A percentile compares a stretch with the other conserved stretches of the same genome.
Conservation (phyloP, 2,888 invertebrate species). For the Atethmia centrago region DNA sequence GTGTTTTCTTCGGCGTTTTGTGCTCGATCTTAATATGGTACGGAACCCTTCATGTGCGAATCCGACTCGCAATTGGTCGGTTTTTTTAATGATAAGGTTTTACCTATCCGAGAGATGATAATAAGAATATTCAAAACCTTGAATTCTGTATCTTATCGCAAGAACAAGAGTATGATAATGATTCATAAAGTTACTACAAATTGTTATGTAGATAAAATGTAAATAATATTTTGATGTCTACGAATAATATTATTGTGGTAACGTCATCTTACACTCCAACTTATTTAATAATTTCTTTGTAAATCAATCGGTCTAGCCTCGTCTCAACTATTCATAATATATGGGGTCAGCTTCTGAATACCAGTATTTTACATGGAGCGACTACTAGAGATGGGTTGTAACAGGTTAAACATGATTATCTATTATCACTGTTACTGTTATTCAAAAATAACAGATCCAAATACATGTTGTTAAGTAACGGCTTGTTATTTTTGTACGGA, state of each 20-base stretch:
- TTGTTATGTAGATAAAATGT: constrained; percentile 53
- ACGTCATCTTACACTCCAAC: neutral
- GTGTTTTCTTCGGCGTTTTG: no score
- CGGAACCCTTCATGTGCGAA: no score
- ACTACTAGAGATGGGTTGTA: no score
- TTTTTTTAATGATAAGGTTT: constrained; percentile 4
- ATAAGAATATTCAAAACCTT: constrained; percentile 43
- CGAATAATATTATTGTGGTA: constrained; percentile 37
- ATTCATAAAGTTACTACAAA: constrained; percentile 41
- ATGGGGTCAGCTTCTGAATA: neutral
- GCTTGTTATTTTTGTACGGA: no score
- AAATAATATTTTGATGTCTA: constrained; percentile 22
- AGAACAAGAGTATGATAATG: constrained; percentile 48
- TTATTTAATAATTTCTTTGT: constrained; percentile 5
- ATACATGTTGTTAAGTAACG: no score
- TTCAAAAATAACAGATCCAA: no score
- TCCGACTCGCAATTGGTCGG: no score
- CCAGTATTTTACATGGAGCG: neutral
- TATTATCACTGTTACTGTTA: no score
- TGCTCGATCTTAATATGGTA: no score
- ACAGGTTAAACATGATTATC: no score
- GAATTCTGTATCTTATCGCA: constrained; percentile 55
- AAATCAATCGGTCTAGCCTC: neutral
- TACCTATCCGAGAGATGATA: constrained; percentile 31
- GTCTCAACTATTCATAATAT: neutral